These are phyloP conservation scores for Drosophila kohkoa DNA, from an alignment of 1,140 invertebrate genomes.

Conservation along the genomic window DNA sequence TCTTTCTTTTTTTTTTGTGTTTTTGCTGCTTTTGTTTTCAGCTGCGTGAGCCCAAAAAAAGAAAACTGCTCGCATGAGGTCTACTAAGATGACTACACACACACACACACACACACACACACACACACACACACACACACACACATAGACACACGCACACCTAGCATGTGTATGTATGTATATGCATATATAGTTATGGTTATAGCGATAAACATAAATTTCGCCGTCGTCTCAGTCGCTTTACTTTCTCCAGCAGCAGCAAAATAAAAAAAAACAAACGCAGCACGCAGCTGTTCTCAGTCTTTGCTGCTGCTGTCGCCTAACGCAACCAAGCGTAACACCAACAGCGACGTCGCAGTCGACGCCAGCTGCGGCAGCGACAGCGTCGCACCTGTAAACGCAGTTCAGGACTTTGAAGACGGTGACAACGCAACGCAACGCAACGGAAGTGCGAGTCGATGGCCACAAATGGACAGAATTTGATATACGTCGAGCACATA, in stretches of 20 bases:
- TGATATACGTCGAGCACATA: slow-evolving; percentile 56
- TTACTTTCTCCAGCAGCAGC: slow-evolving; percentile 63
- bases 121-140: slow-evolving; percentile 4
- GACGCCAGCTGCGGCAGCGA: background rate
- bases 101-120: background rate
- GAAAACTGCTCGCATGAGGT: slow-evolving; percentile 58
- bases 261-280: background rate
- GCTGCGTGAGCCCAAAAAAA: slow-evolving; percentile 65
- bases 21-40: slow-evolving; percentile 14
- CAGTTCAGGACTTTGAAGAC: slow-evolving; percentile 18
- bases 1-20: slow-evolving; percentile 1
- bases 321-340: slow-evolving; percentile 37
- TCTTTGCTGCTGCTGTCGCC: slow-evolving; percentile 14
- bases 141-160: background rate
- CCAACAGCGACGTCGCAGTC: background rate
- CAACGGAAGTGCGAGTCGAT: slow-evolving; percentile 77
- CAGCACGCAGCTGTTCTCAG: slow-evolving; percentile 58
- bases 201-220: slow-evolving; percentile 76
- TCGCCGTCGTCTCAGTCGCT: slow-evolving; percentile 59
- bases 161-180: background rate
- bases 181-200: slow-evolving; percentile 44
- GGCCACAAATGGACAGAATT: slow-evolving; percentile 72
- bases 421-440: background rate
- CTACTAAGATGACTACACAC: slow-evolving; percentile 16
- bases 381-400: slow-evolving; percentile 62